Base-by-base conservation (phyloP, 2,113 vertebrate genomes). In the Rissa tridactyla region DNA sequence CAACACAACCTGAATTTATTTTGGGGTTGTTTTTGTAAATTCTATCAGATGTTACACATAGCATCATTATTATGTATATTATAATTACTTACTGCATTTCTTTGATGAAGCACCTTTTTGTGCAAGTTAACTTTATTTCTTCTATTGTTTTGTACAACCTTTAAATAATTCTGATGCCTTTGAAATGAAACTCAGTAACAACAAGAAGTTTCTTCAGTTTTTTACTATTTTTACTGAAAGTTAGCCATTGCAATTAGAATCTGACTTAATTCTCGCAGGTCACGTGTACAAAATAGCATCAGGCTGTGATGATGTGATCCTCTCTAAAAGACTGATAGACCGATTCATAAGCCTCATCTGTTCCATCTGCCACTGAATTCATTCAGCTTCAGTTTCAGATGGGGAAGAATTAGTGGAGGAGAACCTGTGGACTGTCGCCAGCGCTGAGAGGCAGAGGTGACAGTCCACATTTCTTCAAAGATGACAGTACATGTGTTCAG, bases 401-500 rank as follows among this genome's bases (percentile, higher is more conserved):
- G 36, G 36, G 68, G 10, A 80, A 27, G 49, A 73, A 61, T 57
- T 49, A 61, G 32, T 34, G 25, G 42, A 36, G 26, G 30, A 29
- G n/a, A 2, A 54, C 13, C 25, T 52, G 18, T 42, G 30, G 40
- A 2, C 27, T 70, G 51, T 70, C 23, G 20, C 44, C 36, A 16
- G 60, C 17, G 60, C 15, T 62, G n/a, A 26, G 15, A 38, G 23
- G n/a, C 23, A 38, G 60, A 26, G n/a, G 27, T 78, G 20, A 13
- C 16, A 52, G 30, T 36, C 27, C 16, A 14, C 9, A 1, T 46
- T 54, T 80, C 44, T 36, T 27, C 29, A 23, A 32, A 30, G 29
- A 25, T 13, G 64, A 0, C 23, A 58, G 21, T 46, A 20, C 11
- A 4, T 46, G 34, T 0, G 0, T 65, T 61, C 23, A 22, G 7